phyloP scores from a whole-genome alignment of 2,113 vertebrate genomes.

The Etia nguti region DNA sequence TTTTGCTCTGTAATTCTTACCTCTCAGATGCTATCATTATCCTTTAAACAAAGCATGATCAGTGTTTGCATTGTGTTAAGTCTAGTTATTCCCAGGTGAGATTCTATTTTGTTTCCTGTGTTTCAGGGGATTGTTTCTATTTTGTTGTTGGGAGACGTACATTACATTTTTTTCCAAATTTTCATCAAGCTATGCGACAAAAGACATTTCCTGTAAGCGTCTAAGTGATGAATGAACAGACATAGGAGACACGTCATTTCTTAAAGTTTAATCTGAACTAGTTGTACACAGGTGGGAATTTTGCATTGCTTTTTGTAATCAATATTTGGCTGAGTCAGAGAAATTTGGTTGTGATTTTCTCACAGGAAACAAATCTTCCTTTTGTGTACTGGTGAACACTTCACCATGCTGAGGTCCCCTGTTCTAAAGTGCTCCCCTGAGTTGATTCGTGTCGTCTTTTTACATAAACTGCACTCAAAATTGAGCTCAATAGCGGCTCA shows the following conservation, averaged over 20 bases:
- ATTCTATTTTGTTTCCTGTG: slow-evolving; percentile 94
- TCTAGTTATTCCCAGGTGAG: slow-evolving; percentile 86
- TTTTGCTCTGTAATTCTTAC: slow-evolving; percentile 83
- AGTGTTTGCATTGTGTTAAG: slow-evolving; percentile 86
- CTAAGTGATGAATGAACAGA: background rate
- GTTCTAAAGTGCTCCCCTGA: slow-evolving; percentile 75
- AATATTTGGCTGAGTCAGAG: slow-evolving; percentile 4
- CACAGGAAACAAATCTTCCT: slow-evolving; percentile 79
- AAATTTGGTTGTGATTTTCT: slow-evolving; percentile 39
- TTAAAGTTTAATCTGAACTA: slow-evolving; percentile 18
- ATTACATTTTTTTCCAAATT: slow-evolving; percentile 4
- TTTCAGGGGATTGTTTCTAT: slow-evolving; percentile 67
- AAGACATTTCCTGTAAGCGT: background rate
- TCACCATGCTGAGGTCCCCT: slow-evolving; percentile 69
- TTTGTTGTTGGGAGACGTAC: slow-evolving; percentile 32
- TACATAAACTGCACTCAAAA: background rate
- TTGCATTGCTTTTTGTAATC: background rate
- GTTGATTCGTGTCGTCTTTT: slow-evolving; percentile 44
- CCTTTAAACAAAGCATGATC: slow-evolving; percentile 88
- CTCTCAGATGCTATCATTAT: slow-evolving; percentile 79
- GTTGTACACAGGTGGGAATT: background rate
- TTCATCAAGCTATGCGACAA: background rate
- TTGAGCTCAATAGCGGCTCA: background rate
- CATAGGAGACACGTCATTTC: background rate
- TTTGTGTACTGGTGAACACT: slow-evolving; percentile 66